Percentiles rank a stretch among this genome's conserved stretches.
phyloP scores from a whole-genome alignment of 2,888 invertebrate genomes.

The Serrognathus titanus region DNA sequence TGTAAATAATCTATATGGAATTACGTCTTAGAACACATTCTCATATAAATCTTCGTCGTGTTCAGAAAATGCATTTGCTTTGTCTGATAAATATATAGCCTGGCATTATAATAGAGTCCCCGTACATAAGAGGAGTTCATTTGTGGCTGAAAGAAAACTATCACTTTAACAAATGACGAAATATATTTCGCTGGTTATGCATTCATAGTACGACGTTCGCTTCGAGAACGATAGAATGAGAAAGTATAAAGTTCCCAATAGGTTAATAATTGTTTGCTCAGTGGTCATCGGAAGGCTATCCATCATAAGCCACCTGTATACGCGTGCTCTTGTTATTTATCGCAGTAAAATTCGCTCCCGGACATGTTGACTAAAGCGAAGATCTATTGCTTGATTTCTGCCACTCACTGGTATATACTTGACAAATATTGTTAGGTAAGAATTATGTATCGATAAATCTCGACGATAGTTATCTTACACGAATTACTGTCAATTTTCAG shows the following conservation, averaged over 20 bases:
- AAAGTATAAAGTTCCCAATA: too few species aligned
- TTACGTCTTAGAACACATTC: too few species aligned
- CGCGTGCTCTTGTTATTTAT: constrained; percentile 41
- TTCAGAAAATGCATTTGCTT: constrained; percentile 1
- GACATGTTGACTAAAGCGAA: constrained; percentile 46
- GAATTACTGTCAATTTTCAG: constrained; percentile 47
- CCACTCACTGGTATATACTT: constrained; percentile 44
- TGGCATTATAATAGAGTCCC: neutral
- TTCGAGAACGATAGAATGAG: too few species aligned
- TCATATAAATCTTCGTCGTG: neutral
- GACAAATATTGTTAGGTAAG: constrained; percentile 48
- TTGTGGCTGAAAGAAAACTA: neutral
- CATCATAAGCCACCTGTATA: constrained; percentile 47
- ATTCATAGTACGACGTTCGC: neutral
- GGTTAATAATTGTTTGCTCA: constrained; percentile 42
- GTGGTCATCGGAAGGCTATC: constrained; percentile 40
- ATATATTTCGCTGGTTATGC: neutral
- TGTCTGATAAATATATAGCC: neutral
- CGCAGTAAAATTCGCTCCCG: constrained; percentile 41
- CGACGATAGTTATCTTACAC: constrained; percentile 44
- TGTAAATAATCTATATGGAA: too few species aligned
- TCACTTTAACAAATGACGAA: constrained; percentile 1
- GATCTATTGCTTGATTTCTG: constrained; percentile 47
- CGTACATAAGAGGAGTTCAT: constrained; percentile 1
- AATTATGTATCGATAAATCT: constrained; percentile 50